Conservation (phyloP, 2,113 vertebrate species). For the Macrotis lagotis region DNA sequence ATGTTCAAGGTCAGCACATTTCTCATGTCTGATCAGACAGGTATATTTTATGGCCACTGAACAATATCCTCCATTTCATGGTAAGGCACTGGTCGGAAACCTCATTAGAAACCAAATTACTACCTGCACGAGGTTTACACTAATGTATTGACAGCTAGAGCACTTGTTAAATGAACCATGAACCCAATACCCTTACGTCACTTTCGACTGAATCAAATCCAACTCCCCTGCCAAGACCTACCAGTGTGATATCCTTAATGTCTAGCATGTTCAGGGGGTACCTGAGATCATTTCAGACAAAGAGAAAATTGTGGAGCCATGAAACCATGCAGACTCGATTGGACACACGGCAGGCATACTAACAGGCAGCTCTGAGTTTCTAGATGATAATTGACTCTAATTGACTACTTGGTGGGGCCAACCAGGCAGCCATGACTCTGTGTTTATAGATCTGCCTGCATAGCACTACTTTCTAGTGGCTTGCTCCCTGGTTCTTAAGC, state of each 20-base stretch:
- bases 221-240: slow-evolving; percentile 81
- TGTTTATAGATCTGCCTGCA: slow-evolving; percentile 70
- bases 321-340: slow-evolving; percentile 69
- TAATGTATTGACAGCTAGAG: slow-evolving; percentile 82
- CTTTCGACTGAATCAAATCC: slow-evolving; percentile 84
- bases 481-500: slow-evolving; percentile 61
- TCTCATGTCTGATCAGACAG: slow-evolving; percentile 49
- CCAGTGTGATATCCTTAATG: slow-evolving; percentile 75
- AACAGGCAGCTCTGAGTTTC: slow-evolving; percentile 55
- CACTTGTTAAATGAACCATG: slow-evolving; percentile 82
- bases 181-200: slow-evolving; percentile 81
- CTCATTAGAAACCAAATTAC: slow-evolving; percentile 85
- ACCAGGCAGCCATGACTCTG: slow-evolving; percentile 56
- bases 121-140: slow-evolving; percentile 81
- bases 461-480: slow-evolving; percentile 64
- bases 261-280: slow-evolving; percentile 66
- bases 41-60: slow-evolving; percentile 59
- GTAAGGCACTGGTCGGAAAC: slow-evolving; percentile 71
- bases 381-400: slow-evolving; percentile 74
- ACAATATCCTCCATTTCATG: slow-evolving; percentile 74
- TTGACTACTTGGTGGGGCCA: slow-evolving; percentile 68
- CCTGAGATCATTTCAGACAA: slow-evolving; percentile 76
- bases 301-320: slow-evolving; percentile 69
- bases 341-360: slow-evolving; percentile 65
- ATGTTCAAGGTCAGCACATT: slow-evolving; percentile 16